Base-by-base conservation (phyloP, 2,797 vertebrate genomes). In the Sebastes melanostomus region DNA sequence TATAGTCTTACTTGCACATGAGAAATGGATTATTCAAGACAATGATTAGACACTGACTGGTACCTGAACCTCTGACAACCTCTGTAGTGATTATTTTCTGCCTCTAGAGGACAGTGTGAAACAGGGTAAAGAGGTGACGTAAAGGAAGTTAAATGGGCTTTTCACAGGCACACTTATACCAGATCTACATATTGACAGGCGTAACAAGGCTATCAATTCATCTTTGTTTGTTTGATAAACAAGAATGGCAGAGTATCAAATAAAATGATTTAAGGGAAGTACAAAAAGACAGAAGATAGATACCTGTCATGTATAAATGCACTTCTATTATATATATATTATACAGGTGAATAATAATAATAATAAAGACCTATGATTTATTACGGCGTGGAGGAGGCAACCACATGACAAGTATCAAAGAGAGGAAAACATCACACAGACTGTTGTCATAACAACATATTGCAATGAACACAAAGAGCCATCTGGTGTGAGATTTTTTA, bases 401-500 rank as follows among this genome's bases (percentile, higher is more conserved):
- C 77, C 73, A 62, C 89, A 88, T 90, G 93, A 94, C 91, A 90
- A 91, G 86, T 91, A 91, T 93, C 91, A 92, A 92, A 93, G 89
- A 88, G 79, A 88, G 82, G 91, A 86, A 91, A 94, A 91, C 88
- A 94, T 91, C 89, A 87, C 91, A 93, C 94, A 94, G 92, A 91
- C 93, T 94, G 94, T 94, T 95, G 94, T 95, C 94, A 95, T 93
- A 95, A 94, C 94, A 95, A 94, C 94, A 95, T 95, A 94, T 94
- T 94, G 93, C 93, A 85, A 84, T 91, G 88, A 94, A 89, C 92
- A 92, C 92, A 92, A 91, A 90, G 92, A 85, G 80, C 93, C 94
- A 95, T 95, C 94, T 95, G 94, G 74, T 77, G 72, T 30, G 89
- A 91, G 86, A 88, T 88, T 91, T 91, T 90, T 92, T 92, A 86